Evolutionary conservation across 2,888 invertebrate genomes (phyloP).

Genomic region (Beris chalybata): DNA sequence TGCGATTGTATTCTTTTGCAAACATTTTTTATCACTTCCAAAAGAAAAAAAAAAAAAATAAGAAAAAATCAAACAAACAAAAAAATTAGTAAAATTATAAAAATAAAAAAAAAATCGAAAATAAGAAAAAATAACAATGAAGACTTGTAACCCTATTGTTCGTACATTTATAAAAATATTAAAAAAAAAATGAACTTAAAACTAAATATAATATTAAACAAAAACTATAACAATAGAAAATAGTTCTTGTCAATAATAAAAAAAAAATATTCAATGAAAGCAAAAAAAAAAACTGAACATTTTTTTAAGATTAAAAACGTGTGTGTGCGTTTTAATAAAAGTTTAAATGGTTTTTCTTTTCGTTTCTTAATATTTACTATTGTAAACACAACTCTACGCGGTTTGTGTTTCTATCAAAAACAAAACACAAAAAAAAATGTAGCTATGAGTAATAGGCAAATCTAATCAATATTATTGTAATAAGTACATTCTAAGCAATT

Average conservation of each 20-base stretch:
- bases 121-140: conserved; percentile 44
- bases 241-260: conserved; percentile 33
- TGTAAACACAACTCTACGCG: background rate
- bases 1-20: conserved; percentile 8
- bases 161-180: conserved; percentile 45
- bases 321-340: conserved; percentile 28
- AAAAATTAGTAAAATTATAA: conserved; percentile 43
- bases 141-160: conserved; percentile 52
- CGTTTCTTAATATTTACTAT: conserved; percentile 6
- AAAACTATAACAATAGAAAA: conserved; percentile 13
- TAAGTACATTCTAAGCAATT: conserved; percentile 16
- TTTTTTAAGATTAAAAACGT: conserved; percentile 22
- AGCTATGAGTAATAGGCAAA: conserved; percentile 27
- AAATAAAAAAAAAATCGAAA: conserved; percentile 46
- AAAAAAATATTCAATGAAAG: conserved; percentile 21
- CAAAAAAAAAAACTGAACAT: conserved; percentile 1
- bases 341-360: conserved; percentile 22
- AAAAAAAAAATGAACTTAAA: conserved; percentile 29
- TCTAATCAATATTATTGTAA: conserved; percentile 24
- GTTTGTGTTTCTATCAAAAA: conserved; percentile 6
- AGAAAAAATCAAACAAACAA: conserved; percentile 40
- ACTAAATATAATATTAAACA: background rate
- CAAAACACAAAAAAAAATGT: conserved; percentile 1
- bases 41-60: conserved; percentile 31
- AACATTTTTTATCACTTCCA: conserved; percentile 32